phyloP scores from a whole-genome alignment of 2,797 vertebrate genomes.

The Phoxinus dragarum region DNA sequence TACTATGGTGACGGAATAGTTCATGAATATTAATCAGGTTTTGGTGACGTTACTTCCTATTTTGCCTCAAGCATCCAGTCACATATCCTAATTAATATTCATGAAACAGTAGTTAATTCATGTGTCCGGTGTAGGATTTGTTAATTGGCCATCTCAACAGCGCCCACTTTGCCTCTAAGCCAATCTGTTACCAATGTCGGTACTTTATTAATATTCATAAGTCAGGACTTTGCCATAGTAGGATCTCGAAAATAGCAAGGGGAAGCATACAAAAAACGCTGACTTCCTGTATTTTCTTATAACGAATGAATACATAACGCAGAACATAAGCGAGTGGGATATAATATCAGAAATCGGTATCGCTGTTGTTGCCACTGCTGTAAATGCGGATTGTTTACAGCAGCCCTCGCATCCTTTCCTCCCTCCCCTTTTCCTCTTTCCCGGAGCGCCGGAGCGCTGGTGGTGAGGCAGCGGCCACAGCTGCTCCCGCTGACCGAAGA shows the following conservation, averaged over 20 bases:
- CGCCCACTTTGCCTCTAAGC: constrained; percentile 26
- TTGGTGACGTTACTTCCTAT: not conserved
- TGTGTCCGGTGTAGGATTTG: not conserved
- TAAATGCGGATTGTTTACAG: constrained; percentile 73
- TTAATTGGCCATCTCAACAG: constrained; percentile 10
- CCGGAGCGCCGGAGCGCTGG: constrained; percentile 43
- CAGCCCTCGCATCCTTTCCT: constrained; percentile 60
- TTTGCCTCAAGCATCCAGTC: not conserved
- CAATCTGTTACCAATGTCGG: not conserved
- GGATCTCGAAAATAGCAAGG: constrained; percentile 45
- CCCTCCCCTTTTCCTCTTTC: constrained; percentile 63
- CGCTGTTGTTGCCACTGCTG: constrained; percentile 52
- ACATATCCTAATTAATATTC: not conserved
- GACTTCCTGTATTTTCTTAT: constrained; percentile 79
- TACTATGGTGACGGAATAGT: constrained; percentile 1
- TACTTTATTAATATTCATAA: constrained; percentile 9
- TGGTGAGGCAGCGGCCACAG: constrained; percentile 59
- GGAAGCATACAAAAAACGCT: constrained; percentile 61
- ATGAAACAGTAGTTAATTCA: not conserved
- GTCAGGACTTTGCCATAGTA: not conserved
- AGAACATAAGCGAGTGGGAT: constrained; percentile 56
- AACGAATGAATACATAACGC: constrained; percentile 59
- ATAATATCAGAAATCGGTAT: constrained; percentile 40
- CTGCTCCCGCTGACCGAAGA: constrained; percentile 64
- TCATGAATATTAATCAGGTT: constrained; percentile 21